Evolutionary conservation across 2,113 vertebrate species (phyloP), one percentile per base, ranked within the genome.

Genomic region (Megatriorchis doriae): DNA sequence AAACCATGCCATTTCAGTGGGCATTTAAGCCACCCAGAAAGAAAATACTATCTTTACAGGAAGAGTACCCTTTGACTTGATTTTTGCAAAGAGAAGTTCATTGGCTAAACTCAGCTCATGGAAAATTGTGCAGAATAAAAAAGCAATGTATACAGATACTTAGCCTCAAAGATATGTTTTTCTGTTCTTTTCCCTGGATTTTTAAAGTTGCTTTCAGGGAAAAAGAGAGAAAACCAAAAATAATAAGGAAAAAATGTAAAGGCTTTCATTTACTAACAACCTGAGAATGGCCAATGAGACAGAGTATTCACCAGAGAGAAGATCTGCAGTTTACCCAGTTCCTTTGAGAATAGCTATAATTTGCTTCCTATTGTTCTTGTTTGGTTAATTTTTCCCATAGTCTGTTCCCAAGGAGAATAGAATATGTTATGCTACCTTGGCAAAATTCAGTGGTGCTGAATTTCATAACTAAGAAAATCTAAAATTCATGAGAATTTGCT

Each of bases 211-310:
- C 18, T 38, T 56, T 71, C 22, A 29, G 17, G 17, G 9, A 8
- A 40, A 11, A 56, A 42, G 16, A 50, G 26, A 58, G 10, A 47
- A 55, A 40, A 42, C 0, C 4, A 13, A 68, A 40, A 86, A 95
- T 53, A 97, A 87, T 67, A 97, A 92, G 88, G 88, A 94, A 93
- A 90, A 93, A 88, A 89, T 82, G 72, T 92, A 78, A 21, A 52
- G 31, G 8, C 9, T 84, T 55, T 80, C 42, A 45, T 84, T 90
- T 94, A 77, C 81, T 88, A 93, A 95, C 93, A 96, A 90, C 82
- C 62, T 86, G 80, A 36, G 66, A 42, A 4, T 86, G 50, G 56
- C 65, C 71, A 89, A 81, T 78, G 47, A 81, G 70, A 52, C 0
- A 61, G 50, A 82, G 67, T 79, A 95, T 88, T 97, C 90, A 90